Percentiles rank a stretch among this genome's conserved stretches.
These are phyloP conservation scores for Diabrotica virgifera DNA, from an alignment of 1,140 invertebrate species.

Conservation along the genomic window DNA sequence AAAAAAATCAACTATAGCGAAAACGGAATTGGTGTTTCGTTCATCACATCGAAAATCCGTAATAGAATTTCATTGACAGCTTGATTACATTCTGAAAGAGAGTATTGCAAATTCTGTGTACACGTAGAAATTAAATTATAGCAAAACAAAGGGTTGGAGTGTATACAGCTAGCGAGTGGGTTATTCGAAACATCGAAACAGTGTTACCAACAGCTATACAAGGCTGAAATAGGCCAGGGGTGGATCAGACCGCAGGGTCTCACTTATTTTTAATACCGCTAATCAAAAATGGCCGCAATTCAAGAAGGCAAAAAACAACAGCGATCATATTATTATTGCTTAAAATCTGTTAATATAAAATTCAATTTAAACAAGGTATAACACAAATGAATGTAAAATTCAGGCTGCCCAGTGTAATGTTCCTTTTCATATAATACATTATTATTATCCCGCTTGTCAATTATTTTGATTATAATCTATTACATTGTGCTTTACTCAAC, in stretches of 20 bases:
- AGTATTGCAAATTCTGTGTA: conserved; percentile 31
- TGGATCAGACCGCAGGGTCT: background rate
- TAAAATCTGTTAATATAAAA: no score
- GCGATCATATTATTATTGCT: no score
- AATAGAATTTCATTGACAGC: conserved; percentile 19
- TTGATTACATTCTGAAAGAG: conserved; percentile 23
- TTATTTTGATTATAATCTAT: no score
- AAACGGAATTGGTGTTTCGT: background rate
- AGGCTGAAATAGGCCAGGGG: background rate
- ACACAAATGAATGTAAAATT: no score
- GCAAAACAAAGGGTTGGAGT: conserved; percentile 38
- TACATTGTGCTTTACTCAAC: no score
- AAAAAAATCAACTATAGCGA: background rate
- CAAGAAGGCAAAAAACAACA: no score
- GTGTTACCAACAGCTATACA: conserved; percentile 28
- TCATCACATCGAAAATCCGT: conserved; percentile 6
- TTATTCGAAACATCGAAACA: conserved; percentile 18
- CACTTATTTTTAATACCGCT: no score
- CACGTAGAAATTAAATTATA: conserved; percentile 43
- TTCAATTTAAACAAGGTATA: no score
- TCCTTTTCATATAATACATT: no score
- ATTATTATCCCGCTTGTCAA: no score
- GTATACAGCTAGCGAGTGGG: conserved; percentile 21
- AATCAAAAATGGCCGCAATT: no score
- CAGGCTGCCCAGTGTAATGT: no score